Percentiles rank a stretch among this genome's conserved stretches.
Evolutionary conservation across 2,797 vertebrate species (phyloP).

Genomic region (Peromyscus nudipes): DNA sequence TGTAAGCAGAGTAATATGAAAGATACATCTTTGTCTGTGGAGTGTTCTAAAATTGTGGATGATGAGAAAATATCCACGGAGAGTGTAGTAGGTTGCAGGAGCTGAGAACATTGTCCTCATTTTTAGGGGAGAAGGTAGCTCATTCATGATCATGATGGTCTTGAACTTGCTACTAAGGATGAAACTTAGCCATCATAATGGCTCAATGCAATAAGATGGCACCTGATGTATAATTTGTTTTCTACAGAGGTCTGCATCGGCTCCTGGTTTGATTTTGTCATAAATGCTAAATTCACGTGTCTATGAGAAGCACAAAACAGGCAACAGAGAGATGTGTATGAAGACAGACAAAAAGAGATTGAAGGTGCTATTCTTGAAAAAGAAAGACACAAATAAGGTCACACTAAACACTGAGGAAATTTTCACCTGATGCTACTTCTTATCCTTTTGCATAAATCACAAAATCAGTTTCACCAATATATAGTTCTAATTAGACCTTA

Average conservation of each 20-base stretch:
- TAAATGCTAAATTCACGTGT: conserved; percentile 15
- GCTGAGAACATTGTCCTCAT: neutral
- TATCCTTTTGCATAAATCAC: neutral
- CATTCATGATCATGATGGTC: neutral
- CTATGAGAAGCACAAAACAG: neutral
- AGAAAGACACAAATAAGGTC: neutral
- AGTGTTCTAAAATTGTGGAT: neutral
- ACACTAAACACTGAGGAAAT: neutral
- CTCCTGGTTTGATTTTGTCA: neutral
- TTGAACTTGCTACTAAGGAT: neutral
- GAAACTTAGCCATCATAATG: neutral
- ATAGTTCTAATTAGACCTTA: neutral
- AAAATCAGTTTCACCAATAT: neutral
- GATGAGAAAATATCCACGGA: neutral
- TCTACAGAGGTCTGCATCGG: neutral
- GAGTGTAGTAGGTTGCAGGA: neutral
- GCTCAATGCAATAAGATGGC: neutral
- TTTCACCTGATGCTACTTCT: neutral
- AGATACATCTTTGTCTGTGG: neutral
- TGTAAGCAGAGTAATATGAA: conserved; percentile 33
- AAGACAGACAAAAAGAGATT: neutral
- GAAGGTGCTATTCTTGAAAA: neutral
- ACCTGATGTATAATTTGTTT: neutral
- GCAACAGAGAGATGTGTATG: neutral
- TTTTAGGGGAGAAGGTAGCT: neutral